Percentiles rank a stretch among this genome's conserved stretches.
These are phyloP conservation scores for Endomychus coccineus DNA, from an alignment of 2,888 invertebrate species.

Conservation along the genomic window DNA sequence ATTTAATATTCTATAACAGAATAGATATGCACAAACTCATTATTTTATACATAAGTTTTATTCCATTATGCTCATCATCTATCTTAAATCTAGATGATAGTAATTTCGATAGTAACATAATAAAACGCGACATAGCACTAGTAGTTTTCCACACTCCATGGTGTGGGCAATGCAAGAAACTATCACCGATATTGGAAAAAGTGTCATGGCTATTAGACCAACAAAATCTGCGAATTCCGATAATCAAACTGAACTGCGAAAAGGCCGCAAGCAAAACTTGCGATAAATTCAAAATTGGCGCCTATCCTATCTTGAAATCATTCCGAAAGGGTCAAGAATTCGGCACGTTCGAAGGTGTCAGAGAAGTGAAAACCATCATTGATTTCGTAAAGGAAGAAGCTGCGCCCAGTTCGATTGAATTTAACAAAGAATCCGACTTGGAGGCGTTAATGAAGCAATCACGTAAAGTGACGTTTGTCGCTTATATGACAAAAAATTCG, in stretches of 20 bases:
- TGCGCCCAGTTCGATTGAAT: slow-evolving; percentile 1
- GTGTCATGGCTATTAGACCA: slow-evolving; percentile 4
- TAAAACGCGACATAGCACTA: slow-evolving; percentile 5
- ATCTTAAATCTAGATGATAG: slow-evolving; percentile 3
- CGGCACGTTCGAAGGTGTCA: slow-evolving; percentile 9
- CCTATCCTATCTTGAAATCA: slow-evolving; percentile 11
- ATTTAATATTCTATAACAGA: too few relatives aligned
- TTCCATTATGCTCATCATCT: too few relatives aligned
- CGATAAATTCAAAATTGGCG: slow-evolving; percentile 3
- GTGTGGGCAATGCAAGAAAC: slow-evolving; percentile 11
- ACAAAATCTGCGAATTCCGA: background rate
- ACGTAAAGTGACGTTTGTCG: slow-evolving; percentile 5
- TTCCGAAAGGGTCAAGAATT: slow-evolving; percentile 8
- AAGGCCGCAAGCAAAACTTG: slow-evolving; percentile 7
- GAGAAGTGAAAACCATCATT: slow-evolving; percentile 5
- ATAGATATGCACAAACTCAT: too few relatives aligned
- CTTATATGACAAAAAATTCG: background rate
- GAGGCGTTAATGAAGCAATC: background rate
- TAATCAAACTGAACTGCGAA: slow-evolving; percentile 8
- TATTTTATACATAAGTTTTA: too few relatives aligned
- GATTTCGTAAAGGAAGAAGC: slow-evolving; percentile 10
- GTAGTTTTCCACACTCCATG: slow-evolving; percentile 10
- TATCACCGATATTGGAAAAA: slow-evolving; percentile 4
- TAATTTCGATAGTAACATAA: slow-evolving; percentile 5
- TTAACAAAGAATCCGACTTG: slow-evolving; percentile 2